Evolutionary conservation across 2,888 invertebrate genomes (phyloP).

Genomic region (Tolmerus cingulatus): DNA sequence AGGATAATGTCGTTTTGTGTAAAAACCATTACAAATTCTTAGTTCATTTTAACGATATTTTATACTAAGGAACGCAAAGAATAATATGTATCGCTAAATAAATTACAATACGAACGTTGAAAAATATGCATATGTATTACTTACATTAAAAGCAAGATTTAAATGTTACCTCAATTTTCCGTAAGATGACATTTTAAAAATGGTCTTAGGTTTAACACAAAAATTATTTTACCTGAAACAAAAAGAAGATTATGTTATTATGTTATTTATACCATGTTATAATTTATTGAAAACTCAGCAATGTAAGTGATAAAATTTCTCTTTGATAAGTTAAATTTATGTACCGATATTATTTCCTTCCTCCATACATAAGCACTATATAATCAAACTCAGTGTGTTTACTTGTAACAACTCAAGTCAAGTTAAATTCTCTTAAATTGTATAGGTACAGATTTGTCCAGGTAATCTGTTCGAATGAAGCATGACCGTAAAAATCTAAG

Average conservation of each 20-base stretch:
- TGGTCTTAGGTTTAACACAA: conserved; percentile 3
- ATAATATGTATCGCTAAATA: too few relatives aligned
- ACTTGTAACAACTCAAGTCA: not conserved
- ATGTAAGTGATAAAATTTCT: not conserved
- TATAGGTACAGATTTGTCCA: not conserved
- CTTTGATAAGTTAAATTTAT: not conserved
- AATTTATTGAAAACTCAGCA: not conserved
- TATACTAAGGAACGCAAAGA: too few relatives aligned
- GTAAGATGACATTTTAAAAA: not conserved
- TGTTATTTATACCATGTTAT: not conserved
- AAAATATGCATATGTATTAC: too few relatives aligned
- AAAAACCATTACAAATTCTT: too few relatives aligned
- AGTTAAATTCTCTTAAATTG: not conserved
- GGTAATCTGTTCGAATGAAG: not conserved
- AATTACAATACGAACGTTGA: too few relatives aligned
- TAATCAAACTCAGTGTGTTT: not conserved
- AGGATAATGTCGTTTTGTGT: too few relatives aligned
- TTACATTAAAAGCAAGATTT: not conserved
- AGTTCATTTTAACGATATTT: too few relatives aligned
- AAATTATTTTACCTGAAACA: conserved; percentile 19
- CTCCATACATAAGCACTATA: not conserved
- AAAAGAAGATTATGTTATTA: not conserved
- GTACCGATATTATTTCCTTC: not conserved
- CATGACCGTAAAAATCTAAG: not conserved
- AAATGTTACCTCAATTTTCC: not conserved